A percentile compares a stretch with the other conserved stretches of the same genome.
phyloP scores from a whole-genome alignment of 2,113 vertebrate genomes.

The Lipophrys pholis region DNA sequence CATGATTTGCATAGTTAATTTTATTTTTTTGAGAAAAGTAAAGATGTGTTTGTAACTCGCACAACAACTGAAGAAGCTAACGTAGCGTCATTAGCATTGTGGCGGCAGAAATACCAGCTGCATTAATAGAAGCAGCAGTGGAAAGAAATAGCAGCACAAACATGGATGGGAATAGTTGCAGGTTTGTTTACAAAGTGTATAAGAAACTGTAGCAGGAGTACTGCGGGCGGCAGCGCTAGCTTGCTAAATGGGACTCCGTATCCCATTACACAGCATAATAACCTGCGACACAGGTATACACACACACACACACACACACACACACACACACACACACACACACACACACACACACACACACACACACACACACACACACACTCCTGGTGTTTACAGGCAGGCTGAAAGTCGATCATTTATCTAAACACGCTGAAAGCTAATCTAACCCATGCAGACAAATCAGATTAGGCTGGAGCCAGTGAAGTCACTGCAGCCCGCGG shows the following conservation, averaged over 20 bases:
- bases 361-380: conserved; percentile 36
- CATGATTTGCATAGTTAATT: no score
- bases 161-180: no score
- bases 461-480: conserved; percentile 57
- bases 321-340: no score
- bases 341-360: background rate
- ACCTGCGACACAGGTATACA: conserved; percentile 8
- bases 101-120: no score
- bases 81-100: no score
- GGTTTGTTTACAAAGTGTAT: no score
- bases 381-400: conserved; percentile 55
- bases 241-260: background rate
- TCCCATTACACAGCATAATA: conserved; percentile 30
- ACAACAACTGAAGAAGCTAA: no score
- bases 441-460: conserved; percentile 57
- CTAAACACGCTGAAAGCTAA: conserved; percentile 55
- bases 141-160: no score
- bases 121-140: no score
- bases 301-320: conserved; percentile 37
- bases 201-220: background rate
- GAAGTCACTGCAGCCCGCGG: conserved; percentile 38
- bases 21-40: no score
- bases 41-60: no score
- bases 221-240: background rate
- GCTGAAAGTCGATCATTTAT: conserved; percentile 59